Conservation (phyloP, 2,888 invertebrate species). For the Cheilosia scutellata region DNA sequence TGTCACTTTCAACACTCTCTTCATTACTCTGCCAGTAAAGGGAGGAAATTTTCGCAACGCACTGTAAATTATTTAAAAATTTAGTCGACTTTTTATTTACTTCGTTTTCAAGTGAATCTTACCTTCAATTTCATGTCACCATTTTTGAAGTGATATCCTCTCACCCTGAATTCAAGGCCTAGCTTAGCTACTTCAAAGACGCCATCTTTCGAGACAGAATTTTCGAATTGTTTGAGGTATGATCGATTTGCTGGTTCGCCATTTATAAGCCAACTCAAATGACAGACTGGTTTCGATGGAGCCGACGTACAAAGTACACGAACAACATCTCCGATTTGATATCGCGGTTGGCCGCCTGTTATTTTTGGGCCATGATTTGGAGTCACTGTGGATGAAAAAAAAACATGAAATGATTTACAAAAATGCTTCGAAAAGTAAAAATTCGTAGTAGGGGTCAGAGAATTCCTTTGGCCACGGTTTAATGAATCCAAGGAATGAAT, state of each 20-base stretch:
- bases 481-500: too few species aligned
- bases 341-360: slow-evolving; percentile 90
- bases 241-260: slow-evolving; percentile 89
- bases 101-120: slow-evolving; percentile 25
- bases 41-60: slow-evolving; percentile 93
- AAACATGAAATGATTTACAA: not conserved
- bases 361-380: slow-evolving; percentile 93
- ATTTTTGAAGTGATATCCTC: slow-evolving; percentile 90
- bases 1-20: slow-evolving; percentile 92
- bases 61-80: slow-evolving; percentile 84
- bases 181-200: slow-evolving; percentile 90
- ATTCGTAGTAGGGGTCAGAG: too few species aligned
- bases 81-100: not conserved
- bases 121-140: slow-evolving; percentile 94
- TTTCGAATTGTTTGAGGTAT: slow-evolving; percentile 85
- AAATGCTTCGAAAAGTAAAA: too few species aligned
- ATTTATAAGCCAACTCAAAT: slow-evolving; percentile 94
- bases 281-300: slow-evolving; percentile 92
- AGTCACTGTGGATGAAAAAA: slow-evolving; percentile 86
- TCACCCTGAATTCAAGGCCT: slow-evolving; percentile 92
- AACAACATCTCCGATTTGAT: slow-evolving; percentile 92
- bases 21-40: slow-evolving; percentile 95
- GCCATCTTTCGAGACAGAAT: slow-evolving; percentile 85
- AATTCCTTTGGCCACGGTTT: too few species aligned
- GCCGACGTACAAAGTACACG: slow-evolving; percentile 94